Evolutionary conservation across 2,113 vertebrate genomes (phyloP).

Genomic region (Tetrao urogallus): DNA sequence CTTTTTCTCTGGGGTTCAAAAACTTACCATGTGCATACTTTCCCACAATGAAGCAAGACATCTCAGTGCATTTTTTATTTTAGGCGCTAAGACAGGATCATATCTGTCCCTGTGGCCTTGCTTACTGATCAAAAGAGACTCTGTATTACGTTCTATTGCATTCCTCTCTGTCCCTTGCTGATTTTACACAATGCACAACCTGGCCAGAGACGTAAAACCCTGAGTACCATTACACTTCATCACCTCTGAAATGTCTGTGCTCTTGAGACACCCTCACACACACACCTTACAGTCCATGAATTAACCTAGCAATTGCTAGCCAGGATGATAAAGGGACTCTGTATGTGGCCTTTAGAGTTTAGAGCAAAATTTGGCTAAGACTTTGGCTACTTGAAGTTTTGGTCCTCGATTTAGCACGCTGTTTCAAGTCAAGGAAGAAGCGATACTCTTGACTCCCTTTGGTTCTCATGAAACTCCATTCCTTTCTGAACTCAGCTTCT

Average conservation of each 20-base stretch:
- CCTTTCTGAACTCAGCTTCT: neutral
- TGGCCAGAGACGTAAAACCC: neutral
- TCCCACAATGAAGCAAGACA: neutral
- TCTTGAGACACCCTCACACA: too few species aligned
- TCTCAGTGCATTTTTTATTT: neutral
- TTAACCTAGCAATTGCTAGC: neutral
- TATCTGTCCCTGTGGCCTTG: neutral
- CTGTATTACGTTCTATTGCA: neutral
- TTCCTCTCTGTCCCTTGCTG: neutral
- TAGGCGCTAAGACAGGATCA: neutral
- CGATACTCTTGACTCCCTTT: neutral
- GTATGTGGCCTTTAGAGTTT: neutral
- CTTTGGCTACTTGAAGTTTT: neutral
- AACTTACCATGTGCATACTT: neutral
- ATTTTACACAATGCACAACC: neutral
- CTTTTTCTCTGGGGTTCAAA: neutral
- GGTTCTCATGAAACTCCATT: neutral
- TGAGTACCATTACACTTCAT: rapidly evolving
- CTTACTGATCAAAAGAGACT: neutral
- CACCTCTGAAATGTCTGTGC: neutral
- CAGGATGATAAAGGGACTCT: neutral
- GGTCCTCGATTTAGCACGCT: neutral
- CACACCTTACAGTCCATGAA: neutral
- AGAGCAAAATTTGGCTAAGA: neutral
- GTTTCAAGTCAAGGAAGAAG: neutral